These are phyloP conservation scores for Bombus picipes DNA, from an alignment of 1,140 invertebrate species.

Conservation along the genomic window DNA sequence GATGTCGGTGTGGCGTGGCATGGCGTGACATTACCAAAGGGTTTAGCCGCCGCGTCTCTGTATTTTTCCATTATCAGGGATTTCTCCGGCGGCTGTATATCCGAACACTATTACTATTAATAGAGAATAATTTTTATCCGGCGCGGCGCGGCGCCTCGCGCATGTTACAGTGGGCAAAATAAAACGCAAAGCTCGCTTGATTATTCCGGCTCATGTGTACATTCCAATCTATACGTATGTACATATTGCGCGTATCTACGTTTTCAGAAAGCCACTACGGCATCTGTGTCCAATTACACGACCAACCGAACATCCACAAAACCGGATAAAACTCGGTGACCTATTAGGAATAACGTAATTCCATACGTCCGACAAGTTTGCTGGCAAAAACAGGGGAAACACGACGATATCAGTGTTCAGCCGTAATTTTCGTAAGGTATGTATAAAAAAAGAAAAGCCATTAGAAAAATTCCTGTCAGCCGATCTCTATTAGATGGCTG, in stretches of 20 bases:
- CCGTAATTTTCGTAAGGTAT: not conserved
- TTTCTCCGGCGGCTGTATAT: slow-evolving; percentile 10
- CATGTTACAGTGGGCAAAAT: not conserved
- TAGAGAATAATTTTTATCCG: slow-evolving; percentile 33
- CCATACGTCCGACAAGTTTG: not conserved
- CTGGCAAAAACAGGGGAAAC: not conserved
- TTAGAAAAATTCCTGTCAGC: not conserved
- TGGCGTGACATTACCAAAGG: slow-evolving; percentile 10
- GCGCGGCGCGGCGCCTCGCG: too few species aligned
- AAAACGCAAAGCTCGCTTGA: not conserved
- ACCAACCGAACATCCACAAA: slow-evolving; percentile 40
- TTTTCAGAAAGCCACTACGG: not conserved
- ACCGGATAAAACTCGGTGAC: slow-evolving; percentile 39
- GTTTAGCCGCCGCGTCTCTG: slow-evolving; percentile 5
- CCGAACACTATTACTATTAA: slow-evolving; percentile 26
- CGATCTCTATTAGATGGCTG: not conserved
- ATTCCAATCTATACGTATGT: not conserved
- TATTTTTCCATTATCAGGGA: slow-evolving; percentile 38
- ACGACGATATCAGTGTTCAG: not conserved
- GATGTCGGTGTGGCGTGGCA: not conserved
- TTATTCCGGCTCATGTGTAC: not conserved
- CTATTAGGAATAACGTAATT: slow-evolving; percentile 36
- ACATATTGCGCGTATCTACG: not conserved
- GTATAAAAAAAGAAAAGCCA: not conserved
- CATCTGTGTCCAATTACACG: slow-evolving; percentile 47